Percentiles rank a stretch among this genome's conserved stretches.
Conservation (phyloP, 2,888 invertebrate genomes). For the Oscheius sp. region DNA sequence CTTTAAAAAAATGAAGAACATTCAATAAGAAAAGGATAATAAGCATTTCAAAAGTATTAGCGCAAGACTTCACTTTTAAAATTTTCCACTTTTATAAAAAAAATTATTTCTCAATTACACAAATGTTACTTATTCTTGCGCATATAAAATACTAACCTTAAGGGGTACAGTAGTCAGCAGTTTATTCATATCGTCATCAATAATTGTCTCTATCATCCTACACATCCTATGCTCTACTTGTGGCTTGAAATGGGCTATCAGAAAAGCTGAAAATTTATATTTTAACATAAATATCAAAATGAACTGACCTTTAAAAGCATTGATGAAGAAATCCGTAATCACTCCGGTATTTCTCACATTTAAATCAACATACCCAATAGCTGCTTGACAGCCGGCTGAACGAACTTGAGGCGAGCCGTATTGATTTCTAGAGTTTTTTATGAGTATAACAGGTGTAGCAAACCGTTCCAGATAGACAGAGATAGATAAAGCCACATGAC, state of each 20-base stretch:
- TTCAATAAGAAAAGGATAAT: no score
- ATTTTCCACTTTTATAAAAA: no score
- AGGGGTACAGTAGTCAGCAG: constrained; percentile 66
- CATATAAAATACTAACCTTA: constrained; percentile 54
- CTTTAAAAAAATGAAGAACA: no score
- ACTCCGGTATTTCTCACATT: constrained; percentile 69
- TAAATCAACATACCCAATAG: constrained; percentile 68
- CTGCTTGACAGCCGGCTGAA: constrained; percentile 60
- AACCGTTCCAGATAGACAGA: constrained; percentile 66
- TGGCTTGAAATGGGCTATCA: constrained; percentile 68
- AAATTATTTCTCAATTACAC: no score
- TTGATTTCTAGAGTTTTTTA: constrained; percentile 51
- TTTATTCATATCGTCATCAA: constrained; percentile 67
- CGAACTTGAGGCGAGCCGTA: constrained; percentile 67
- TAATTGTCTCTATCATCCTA: constrained; percentile 67
- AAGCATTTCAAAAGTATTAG: no score
- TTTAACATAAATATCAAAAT: neutral
- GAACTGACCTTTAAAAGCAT: constrained; percentile 64
- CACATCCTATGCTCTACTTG: constrained; percentile 69
- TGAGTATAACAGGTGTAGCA: neutral
- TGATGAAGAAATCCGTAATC: constrained; percentile 69
- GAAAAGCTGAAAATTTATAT: constrained; percentile 56
- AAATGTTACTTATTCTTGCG: no score
- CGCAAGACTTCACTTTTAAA: no score
- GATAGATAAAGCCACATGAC: constrained; percentile 66